Evolutionary conservation across 2,113 vertebrate genomes (phyloP).

Genomic region (Mirounga angustirostris): DNA sequence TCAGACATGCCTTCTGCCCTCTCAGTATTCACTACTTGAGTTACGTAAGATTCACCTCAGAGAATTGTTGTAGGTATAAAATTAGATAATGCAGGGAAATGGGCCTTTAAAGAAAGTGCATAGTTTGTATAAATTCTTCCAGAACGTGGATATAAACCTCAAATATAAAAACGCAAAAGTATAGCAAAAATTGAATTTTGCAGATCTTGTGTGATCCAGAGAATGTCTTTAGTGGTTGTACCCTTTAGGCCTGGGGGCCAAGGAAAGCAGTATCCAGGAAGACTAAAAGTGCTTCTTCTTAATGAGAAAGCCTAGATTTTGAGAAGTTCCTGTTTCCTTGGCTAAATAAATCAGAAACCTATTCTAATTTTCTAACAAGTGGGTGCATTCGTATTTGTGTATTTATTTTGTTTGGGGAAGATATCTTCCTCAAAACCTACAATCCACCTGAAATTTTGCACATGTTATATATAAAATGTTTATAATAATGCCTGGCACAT

Average conservation of each 20-base stretch:
- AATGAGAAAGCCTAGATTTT: neutral
- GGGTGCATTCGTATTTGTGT: neutral
- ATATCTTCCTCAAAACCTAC: conserved; percentile 18
- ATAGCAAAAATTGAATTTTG: neutral
- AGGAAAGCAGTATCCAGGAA: neutral
- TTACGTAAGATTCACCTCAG: neutral
- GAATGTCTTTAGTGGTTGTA: neutral
- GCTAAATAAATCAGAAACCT: neutral
- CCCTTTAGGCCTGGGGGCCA: neutral
- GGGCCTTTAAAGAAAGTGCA: neutral
- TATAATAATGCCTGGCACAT: neutral
- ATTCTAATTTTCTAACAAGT: neutral
- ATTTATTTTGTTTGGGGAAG: conserved; percentile 18
- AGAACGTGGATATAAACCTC: neutral
- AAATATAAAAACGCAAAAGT: neutral
- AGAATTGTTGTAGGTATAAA: conserved; percentile 31
- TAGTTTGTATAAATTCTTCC: neutral
- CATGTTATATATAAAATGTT: neutral
- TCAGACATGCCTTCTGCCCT: neutral
- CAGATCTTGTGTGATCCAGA: neutral
- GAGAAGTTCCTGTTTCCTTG: neutral
- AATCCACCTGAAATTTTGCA: neutral
- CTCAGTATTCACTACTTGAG: neutral
- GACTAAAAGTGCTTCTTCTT: neutral
- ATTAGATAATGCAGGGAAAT: neutral